Evolutionary conservation across 2,113 vertebrate species (phyloP), one percentile per base, ranked within the genome.

Genomic region (Stigmatopora nigra): DNA sequence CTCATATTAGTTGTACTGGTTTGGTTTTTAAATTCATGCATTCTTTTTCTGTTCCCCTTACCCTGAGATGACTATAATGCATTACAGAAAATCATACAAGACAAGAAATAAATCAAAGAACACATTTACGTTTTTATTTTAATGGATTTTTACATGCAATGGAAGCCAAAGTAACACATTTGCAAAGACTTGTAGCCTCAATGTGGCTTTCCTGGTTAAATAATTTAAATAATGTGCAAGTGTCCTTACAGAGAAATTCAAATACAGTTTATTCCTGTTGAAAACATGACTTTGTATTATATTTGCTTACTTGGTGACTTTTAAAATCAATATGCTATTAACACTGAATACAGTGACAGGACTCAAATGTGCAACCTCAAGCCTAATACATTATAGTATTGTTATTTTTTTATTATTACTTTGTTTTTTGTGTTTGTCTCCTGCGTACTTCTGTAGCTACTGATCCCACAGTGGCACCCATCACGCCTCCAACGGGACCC

Each of bases 401-500:
- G 31, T 25, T 19, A 48, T 74, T 45, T 2, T 25, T 2, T 15
- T 7, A 31, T 25, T 1, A 56, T 56, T 36, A 87, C 75, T 88
- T 76, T 0, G 36, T 76, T 83, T 91, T 83, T 46, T 77, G 49
- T 0, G 74, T 77, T 67, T 86, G 90, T 25, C 91, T 80, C 63
- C 83, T 84, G 13, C 77, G 74, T 73, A 92, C 82, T 63, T 92
- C 91, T 1, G 87, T 90, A 5, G 87, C 91, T 65, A 91, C 84
- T 0, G 90, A 91, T 2, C 91, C 90, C 64, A 91, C 88, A 0
- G 90, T 84, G 69, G 89, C 85, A 2, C 90, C 91, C 63, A 91
- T 36, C 64, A 80, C 73, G 8, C 86, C 81, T 11, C 89, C 90
- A 2, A 77, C 9, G 0, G 84, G 76, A 49, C 91, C 91, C 3